Conservation (phyloP, 2,888 invertebrate genomes). For the Idaea biselata region DNA sequence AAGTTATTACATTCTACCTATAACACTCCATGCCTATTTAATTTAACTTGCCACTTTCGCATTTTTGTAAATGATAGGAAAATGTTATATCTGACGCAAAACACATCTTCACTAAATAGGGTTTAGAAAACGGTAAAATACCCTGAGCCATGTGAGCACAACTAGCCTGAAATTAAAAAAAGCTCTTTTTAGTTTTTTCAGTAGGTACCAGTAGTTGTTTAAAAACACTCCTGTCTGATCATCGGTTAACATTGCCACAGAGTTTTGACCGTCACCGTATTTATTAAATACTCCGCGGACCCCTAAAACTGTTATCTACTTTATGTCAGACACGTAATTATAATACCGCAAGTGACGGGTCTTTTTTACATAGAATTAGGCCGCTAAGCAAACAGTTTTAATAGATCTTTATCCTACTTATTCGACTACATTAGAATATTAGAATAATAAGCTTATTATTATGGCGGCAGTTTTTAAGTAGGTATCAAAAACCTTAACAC, state of each 20-base stretch:
- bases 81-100: no score
- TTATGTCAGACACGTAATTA: slow-evolving; percentile 53
- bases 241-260: not conserved
- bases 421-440: slow-evolving; percentile 29
- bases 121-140: no score
- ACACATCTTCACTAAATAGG: no score
- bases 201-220: not conserved
- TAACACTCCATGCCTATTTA: no score
- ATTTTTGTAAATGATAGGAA: no score
- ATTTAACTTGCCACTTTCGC: no score
- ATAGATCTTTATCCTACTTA: slow-evolving; percentile 40
- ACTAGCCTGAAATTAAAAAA: no score
- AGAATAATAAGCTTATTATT: slow-evolving; percentile 30
- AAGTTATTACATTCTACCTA: no score
- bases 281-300: slow-evolving; percentile 20
- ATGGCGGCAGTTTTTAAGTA: slow-evolving; percentile 24
- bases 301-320: slow-evolving; percentile 54
- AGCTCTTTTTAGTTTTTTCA: not conserved
- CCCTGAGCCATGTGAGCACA: no score
- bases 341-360: slow-evolving; percentile 59
- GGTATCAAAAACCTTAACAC: not conserved
- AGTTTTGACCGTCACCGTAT: not conserved
- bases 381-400: slow-evolving; percentile 39
- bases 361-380: slow-evolving; percentile 49
- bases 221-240: not conserved